phyloP scores from a whole-genome alignment of 2,113 vertebrate species.

The Tetrax tetrax region DNA sequence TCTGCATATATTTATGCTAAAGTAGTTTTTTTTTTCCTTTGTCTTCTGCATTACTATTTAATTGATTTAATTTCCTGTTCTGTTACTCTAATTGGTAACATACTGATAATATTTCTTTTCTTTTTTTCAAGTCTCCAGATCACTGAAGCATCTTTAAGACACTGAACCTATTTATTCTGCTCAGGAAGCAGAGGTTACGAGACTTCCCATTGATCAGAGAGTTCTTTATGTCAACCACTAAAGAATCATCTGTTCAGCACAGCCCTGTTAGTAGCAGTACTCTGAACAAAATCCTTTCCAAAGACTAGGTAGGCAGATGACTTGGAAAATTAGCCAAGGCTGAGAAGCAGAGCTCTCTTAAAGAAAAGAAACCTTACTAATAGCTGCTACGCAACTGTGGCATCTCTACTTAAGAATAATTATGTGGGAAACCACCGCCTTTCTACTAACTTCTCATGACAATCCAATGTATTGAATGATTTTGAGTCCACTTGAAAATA shows the following conservation, averaged over 20 bases:
- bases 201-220: slow-evolving; percentile 40
- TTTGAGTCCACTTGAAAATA: neutral
- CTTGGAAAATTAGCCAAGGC: neutral
- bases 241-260: neutral
- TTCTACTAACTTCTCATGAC: neutral
- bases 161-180: neutral
- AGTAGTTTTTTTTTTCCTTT: neutral
- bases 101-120: neutral
- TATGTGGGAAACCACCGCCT: neutral
- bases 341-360: neutral
- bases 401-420: neutral
- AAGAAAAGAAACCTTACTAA: neutral
- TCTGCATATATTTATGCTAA: neutral
- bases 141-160: neutral
- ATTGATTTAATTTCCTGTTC: neutral
- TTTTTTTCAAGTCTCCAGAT: neutral
- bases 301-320: neutral
- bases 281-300: neutral
- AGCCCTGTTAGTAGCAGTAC: neutral
- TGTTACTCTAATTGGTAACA: neutral
- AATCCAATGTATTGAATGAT: neutral
- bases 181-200: slow-evolving; percentile 33
- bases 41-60: neutral
- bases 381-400: neutral
- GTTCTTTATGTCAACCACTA: neutral